Base-by-base conservation (phyloP, 2,888 invertebrate species). In the Philopedon plagiatum region DNA sequence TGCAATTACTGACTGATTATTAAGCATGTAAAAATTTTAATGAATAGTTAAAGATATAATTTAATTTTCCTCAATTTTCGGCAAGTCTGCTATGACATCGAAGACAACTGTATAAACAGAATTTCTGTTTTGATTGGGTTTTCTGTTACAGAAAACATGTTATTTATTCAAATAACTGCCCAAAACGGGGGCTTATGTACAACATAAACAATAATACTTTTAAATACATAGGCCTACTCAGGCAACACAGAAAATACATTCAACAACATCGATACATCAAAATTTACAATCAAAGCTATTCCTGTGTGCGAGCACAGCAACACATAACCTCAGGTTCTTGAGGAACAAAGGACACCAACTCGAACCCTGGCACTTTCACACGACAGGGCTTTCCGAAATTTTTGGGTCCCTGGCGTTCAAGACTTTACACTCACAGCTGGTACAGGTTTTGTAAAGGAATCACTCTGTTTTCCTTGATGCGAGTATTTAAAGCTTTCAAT, bases 401-500 rank as follows among this genome's bases (percentile, higher is more conserved):
- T 37, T 32, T 29, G 15, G 13, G 19, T 26, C 21, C 15, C 7
- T 4, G 13, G 21, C 26, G 64, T 75, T 82, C 81, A 82, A 73
- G 83, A 83, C 75, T 83, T 83, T 3, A 83, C 83, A 54, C 80
- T 83, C 7, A 84, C 82, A 1, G 82, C 78, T 58, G 83, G 79
- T 21, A 83, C 72, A 5, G 78, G 66, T 66, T 80, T 82, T 13
- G 80, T 75, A 26, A 82, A 77, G 21, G 77, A 71, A 58, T 78
- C 78, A 66, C 76, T 76, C 44, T 73, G 71, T 13, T 76, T 75
- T 15, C 76, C 67, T 8, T 64, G 71, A 15, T 76, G 69, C 3
- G 76, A 76, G 58, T 76, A 76, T 56, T 79, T 76, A 18, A 82
- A 75, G 44, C 64, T 73, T 54, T 81, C 81, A 21, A 82, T 78